Evolutionary conservation across 2,888 invertebrate species (phyloP).

Genomic region (Iphiclides podalirius): DNA sequence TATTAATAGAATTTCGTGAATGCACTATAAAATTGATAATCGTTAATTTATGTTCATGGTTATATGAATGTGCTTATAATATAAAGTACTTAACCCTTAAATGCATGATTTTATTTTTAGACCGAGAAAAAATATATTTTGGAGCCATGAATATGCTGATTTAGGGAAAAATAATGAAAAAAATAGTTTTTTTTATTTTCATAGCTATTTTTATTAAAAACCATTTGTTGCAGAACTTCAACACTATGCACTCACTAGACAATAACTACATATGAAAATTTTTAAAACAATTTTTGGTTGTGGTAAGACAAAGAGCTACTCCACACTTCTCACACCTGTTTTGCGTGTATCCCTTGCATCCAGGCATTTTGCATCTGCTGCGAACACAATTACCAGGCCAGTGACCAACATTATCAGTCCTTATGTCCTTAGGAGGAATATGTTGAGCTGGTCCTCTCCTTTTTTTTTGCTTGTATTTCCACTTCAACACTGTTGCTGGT

Average conservation of each 20-base stretch:
- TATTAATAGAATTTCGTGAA: too few species aligned
- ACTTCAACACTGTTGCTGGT: constrained; percentile 39
- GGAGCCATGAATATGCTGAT: constrained; percentile 35
- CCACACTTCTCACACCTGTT: constrained; percentile 41
- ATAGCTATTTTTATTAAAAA: constrained; percentile 32
- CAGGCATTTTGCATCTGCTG: constrained; percentile 40
- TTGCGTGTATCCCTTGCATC: constrained; percentile 39
- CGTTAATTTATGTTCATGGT: too few species aligned
- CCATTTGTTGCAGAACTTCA: constrained; percentile 34
- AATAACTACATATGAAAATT: constrained; percentile 34
- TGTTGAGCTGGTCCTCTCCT: constrained; percentile 17
- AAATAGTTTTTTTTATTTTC: constrained; percentile 30
- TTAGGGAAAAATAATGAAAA: constrained; percentile 26
- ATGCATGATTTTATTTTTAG: constrained; percentile 35
- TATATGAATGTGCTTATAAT: too few species aligned
- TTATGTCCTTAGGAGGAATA: constrained; percentile 9
- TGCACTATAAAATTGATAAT: too few species aligned
- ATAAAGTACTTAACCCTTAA: constrained; percentile 14
- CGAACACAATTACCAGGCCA: constrained; percentile 30
- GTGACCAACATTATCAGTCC: constrained; percentile 40
- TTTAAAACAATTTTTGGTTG: constrained; percentile 36
- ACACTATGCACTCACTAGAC: constrained; percentile 33
- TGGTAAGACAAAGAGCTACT: constrained; percentile 38
- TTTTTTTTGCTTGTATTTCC: constrained; percentile 37
- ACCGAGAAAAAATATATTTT: constrained; percentile 36